A percentile compares a stretch with the other conserved stretches of the same genome.
These are phyloP conservation scores for Pipra filicauda DNA, from an alignment of 2,113 vertebrate genomes.

Conservation along the genomic window DNA sequence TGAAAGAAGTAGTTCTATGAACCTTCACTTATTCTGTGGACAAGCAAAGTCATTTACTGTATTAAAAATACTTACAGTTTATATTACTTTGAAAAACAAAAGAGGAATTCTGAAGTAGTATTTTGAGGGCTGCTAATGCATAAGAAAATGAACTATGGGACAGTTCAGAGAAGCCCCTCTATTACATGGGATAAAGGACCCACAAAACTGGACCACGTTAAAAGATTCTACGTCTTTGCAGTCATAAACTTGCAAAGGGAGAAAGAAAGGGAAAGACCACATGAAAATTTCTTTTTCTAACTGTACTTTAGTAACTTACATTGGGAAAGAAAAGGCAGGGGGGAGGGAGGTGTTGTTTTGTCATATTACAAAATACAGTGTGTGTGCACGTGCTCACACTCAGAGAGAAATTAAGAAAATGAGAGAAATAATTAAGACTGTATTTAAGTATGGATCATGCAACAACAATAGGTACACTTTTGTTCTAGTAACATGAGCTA, in stretches of 20 bases:
- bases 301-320: not conserved
- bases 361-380: not conserved
- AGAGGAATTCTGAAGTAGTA: not conserved
- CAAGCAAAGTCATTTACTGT: not conserved
- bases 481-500: not conserved
- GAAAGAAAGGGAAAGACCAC: not conserved
- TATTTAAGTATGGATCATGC: not conserved
- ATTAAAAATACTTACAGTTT: not conserved
- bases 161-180: not conserved
- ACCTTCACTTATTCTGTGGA: not conserved
- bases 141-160: not conserved
- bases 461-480: not conserved
- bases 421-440: not conserved
- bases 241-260: not conserved
- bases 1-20: not conserved
- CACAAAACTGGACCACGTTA: not conserved
- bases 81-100: not conserved
- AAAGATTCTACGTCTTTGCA: not conserved
- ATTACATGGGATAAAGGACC: not conserved
- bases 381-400: no score
- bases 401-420: not conserved
- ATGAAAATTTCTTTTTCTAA: not conserved
- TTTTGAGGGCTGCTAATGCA: not conserved
- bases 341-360: not conserved
- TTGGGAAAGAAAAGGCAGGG: accelerated